A percentile compares a stretch with the other conserved stretches of the same genome.
Conservation (phyloP, 2,113 vertebrate genomes). For the Rhinoderma darwinii region DNA sequence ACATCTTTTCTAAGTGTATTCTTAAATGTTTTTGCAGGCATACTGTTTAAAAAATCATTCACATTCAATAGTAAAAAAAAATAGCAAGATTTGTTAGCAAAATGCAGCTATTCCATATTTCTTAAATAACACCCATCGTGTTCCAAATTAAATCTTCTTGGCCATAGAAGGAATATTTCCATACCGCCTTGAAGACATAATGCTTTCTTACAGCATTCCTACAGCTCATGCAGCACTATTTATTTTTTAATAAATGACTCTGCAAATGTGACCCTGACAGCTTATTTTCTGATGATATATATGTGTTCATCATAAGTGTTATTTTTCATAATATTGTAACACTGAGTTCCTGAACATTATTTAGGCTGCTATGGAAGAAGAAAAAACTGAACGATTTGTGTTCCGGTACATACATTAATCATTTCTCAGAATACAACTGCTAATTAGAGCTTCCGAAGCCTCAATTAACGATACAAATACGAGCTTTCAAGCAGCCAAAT, state of each 20-base stretch:
- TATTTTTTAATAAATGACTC: constrained; percentile 19
- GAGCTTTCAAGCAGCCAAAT: background rate
- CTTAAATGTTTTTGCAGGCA: background rate
- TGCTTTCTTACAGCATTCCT: constrained; percentile 6
- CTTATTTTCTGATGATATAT: constrained; percentile 37
- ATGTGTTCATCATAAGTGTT: constrained; percentile 9
- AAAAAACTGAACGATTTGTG: background rate
- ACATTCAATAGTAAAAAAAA: background rate
- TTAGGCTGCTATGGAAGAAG: background rate
- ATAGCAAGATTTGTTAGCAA: background rate
- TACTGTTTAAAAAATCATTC: background rate
- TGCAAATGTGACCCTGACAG: background rate
- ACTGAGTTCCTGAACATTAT: background rate
- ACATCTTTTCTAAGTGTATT: too few relatives aligned
- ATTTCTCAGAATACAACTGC: background rate
- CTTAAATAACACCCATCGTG: background rate
- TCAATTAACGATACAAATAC: background rate
- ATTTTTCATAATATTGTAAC: constrained; percentile 34
- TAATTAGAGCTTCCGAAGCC: background rate
- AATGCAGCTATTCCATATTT: background rate
- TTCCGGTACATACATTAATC: constrained; percentile 27
- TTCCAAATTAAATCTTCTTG: background rate
- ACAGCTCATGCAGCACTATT: background rate
- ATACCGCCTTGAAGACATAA: background rate
- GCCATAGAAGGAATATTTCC: background rate